Evolutionary conservation across 2,888 invertebrate species (phyloP), one percentile per base, ranked within the genome.

Genomic region (Argynnis bischoffii): DNA sequence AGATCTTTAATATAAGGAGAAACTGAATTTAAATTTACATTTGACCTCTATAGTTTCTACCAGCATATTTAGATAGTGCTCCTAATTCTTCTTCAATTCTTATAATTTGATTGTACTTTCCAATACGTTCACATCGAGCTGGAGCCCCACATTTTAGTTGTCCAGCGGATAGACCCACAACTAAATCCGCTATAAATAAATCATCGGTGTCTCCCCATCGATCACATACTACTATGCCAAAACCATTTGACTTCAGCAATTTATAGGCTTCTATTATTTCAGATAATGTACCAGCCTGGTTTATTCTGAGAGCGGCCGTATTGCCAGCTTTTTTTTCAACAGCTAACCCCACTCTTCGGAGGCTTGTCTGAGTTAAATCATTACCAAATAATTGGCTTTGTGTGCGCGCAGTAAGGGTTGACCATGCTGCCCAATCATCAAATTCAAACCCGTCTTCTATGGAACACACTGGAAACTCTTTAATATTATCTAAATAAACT

Each of bases 61-160:
- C 99, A 68, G 99, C 99, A 82, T 95, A 99, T 87, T 97, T 97
- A 56, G 99, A 98, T 55, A 93, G 93, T 18, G 95, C 94, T 21
- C 99, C 99, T 72, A 99, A 94, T 85, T 99, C 99, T 85, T 99
- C 99, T 90, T 99, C 99, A 81, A 99, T 99, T 81, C 99, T 96
- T 72, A 99, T 94, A 73, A 99, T 95, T 88, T 99, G 99, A 89
- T 99, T 99, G 93, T 99, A 99, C 86, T 99, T 99, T 71, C 98
- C 98, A 78, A 98, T 93, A 80, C 99, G 96, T 88, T 99, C 99
- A 5, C 98, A 97, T 70, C 99, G 96, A 88, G 98, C 98, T 4
- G 99, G 99, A 26, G 98, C 99, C 26, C 99, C 99, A 72, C 99
- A 99, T 89, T 99, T 99, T 78, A 99, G 96, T 93, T 99, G 99